Base-by-base conservation (phyloP, 2,888 invertebrate species). In the Ormyrus nitidulus region DNA sequence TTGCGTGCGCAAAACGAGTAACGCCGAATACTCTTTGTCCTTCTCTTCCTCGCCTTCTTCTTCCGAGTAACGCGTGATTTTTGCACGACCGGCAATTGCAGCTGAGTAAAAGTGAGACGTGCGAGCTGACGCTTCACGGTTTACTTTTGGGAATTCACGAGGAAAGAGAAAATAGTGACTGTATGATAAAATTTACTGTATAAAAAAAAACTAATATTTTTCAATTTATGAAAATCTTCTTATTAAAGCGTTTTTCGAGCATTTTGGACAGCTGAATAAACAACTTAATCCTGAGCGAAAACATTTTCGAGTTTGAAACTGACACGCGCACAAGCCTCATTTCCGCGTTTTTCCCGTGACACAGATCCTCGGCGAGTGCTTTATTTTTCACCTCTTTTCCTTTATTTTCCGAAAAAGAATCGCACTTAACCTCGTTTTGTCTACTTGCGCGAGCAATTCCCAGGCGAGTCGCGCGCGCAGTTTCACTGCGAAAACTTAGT, bases 351-450 rank as follows among this genome's bases (percentile, higher is more conserved):
- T 34, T 61, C 56, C 34, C 34, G 34, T 7, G 48, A 58, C 64
- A 65, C n/a, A 54, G 56, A 19, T 34, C 34, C 34, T 56, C 58
- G 44, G 62, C 44, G n/a, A 53, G n/a, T 48, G 11, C 46, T 61
- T 46, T 62, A 34, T 53, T 44, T 71, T 49, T 7, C 49, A 13
- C 19, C 46, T 19, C 54, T 65, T 13, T 8, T 5, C 48, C 59
- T 65, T 75, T 72, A 56, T 51, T 49, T 53, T 72, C 54, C 53
- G 13, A 65, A 56, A 59, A 65, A 66, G 51, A 77, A 77, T 71
- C 44, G 9, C 34, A 46, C 77, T 77, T 77, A 77, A 77, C 77
- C 77, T 72, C 13, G 51, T 77, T 77, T 71, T 44, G 34, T 34
- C 19, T 46, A 65, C 56, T 6, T 49, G 58, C 13, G 44, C 34